Percentiles rank a stretch among this genome's conserved stretches.
Conservation (phyloP, 2,113 vertebrate genomes). For the Vicugna pacos region DNA sequence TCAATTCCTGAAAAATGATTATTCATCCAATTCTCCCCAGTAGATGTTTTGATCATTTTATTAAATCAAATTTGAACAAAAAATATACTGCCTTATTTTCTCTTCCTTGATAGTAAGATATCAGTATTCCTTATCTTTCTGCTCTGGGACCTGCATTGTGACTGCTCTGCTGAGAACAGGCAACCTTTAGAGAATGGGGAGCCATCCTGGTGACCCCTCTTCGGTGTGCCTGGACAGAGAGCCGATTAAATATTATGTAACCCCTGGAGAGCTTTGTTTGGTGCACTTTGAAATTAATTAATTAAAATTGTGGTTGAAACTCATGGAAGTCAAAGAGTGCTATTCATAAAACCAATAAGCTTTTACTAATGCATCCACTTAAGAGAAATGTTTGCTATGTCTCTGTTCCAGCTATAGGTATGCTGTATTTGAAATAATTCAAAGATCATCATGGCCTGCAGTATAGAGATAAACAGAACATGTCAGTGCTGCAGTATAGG, state of each 20-base stretch:
- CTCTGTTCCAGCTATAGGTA: background rate
- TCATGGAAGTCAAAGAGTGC: background rate
- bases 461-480: background rate
- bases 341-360: constrained; percentile 9
- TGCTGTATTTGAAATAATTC: background rate
- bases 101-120: background rate
- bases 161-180: too few species aligned
- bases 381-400: constrained; percentile 2
- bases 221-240: background rate
- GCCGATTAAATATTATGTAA: background rate
- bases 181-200: background rate
- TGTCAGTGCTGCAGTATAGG: background rate
- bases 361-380: background rate
- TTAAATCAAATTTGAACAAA: constrained; percentile 28
- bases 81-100: background rate
- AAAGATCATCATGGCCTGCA: background rate
- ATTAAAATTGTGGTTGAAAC: background rate
- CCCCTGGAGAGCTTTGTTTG: background rate
- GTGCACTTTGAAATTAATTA: constrained; percentile 18
- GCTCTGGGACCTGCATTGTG: background rate
- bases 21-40: background rate
- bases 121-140: background rate
- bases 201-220: background rate
- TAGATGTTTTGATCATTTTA: background rate
- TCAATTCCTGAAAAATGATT: background rate